phyloP scores from a whole-genome alignment of 2,888 invertebrate genomes.

The Hermaeophaga mercurialis region DNA sequence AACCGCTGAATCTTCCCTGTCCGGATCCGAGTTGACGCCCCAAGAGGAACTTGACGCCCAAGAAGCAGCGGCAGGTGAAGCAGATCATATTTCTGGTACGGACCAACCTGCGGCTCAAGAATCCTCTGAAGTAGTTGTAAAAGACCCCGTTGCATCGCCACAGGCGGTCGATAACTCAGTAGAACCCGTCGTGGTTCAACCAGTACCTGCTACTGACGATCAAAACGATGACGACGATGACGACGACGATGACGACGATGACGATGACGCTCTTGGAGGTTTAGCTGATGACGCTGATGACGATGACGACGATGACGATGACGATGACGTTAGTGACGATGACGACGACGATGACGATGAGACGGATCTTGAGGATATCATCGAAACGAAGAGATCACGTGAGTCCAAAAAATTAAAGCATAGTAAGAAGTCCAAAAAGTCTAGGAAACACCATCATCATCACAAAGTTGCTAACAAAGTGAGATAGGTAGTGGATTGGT shows the following conservation, averaged over 20 bases:
- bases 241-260: constrained; percentile 66
- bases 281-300: constrained; percentile 61
- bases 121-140: constrained; percentile 46
- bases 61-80: constrained; percentile 56
- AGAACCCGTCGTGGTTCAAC: constrained; percentile 50
- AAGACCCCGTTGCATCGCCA: constrained; percentile 49
- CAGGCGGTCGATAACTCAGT: constrained; percentile 47
- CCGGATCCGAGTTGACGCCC: constrained; percentile 51
- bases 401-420: constrained; percentile 71
- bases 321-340: constrained; percentile 70
- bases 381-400: constrained; percentile 78
- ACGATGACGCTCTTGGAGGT: constrained; percentile 62
- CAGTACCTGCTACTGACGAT: constrained; percentile 55
- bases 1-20: constrained; percentile 51
- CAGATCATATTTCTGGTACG: constrained; percentile 34
- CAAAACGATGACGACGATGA: constrained; percentile 58
- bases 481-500: constrained; percentile 45
- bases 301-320: constrained; percentile 68
- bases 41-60: constrained; percentile 50
- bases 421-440: constrained; percentile 53
- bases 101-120: constrained; percentile 33
- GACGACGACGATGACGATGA: constrained; percentile 71
- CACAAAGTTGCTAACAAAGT: constrained; percentile 47
- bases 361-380: constrained; percentile 70
- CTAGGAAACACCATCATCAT: constrained; percentile 50